Percentiles rank a stretch among this genome's conserved stretches.
Evolutionary conservation across 2,888 invertebrate species (phyloP).

Genomic region (Cheilosia scutellata): DNA sequence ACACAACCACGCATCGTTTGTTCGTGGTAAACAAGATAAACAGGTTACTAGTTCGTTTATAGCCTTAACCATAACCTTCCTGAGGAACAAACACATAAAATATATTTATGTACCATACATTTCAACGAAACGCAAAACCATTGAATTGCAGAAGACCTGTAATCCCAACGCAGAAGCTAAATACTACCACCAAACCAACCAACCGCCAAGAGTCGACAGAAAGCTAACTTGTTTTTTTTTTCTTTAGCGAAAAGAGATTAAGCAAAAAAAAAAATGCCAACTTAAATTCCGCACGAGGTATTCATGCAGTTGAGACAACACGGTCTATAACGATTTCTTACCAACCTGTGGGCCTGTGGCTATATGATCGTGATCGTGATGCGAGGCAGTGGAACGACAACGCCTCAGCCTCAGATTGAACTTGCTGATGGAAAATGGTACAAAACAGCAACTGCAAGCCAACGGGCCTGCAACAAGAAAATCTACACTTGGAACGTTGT

Average conservation of each 20-base stretch:
- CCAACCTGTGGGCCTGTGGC: neutral
- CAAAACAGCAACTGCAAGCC: conserved; percentile 49
- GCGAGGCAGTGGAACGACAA: conserved; percentile 33
- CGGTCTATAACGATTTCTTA: conserved; percentile 24
- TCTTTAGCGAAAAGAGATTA: conserved; percentile 30
- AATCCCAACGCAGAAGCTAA: conserved; percentile 38
- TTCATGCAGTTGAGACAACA: conserved; percentile 26
- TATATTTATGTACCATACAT: conserved; percentile 44
- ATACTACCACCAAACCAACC: conserved; percentile 23
- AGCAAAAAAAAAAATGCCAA: conserved; percentile 16
- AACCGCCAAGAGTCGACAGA: conserved; percentile 49
- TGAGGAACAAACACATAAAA: conserved; percentile 52
- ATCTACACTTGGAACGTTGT: conserved; percentile 60
- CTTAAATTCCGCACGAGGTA: conserved; percentile 65
- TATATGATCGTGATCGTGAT: conserved; percentile 1
- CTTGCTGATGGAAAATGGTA: conserved; percentile 52
- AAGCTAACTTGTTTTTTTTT: conserved; percentile 53
- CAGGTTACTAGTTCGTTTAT: conserved; percentile 72
- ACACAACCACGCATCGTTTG: conserved; percentile 50
- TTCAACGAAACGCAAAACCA: conserved; percentile 43
- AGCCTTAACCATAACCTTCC: conserved; percentile 69
- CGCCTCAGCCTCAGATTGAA: conserved; percentile 36
- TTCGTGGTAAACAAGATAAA: conserved; percentile 68
- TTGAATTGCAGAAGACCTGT: conserved; percentile 7
- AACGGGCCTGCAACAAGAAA: conserved; percentile 62